Conservation (phyloP, 2,113 vertebrate species). For the Brachyistius frenatus region DNA sequence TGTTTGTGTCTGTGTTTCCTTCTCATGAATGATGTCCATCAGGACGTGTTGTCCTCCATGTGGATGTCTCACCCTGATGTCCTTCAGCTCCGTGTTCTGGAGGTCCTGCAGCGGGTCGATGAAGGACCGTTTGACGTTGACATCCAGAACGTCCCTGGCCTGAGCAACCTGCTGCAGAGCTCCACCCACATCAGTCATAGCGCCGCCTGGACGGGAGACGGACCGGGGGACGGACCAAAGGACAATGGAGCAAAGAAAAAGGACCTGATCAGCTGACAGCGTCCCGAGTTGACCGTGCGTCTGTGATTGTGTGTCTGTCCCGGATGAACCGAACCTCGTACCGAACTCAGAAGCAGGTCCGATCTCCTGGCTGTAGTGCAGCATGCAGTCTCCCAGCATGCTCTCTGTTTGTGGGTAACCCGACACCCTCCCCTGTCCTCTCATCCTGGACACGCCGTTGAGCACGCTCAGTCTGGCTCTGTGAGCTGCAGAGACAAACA, state of each 20-base stretch:
- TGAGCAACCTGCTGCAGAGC: slow-evolving; percentile 91
- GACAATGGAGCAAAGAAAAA: too few species aligned
- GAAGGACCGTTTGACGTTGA: slow-evolving; percentile 89
- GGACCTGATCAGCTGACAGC: too few species aligned
- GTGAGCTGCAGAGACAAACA: slow-evolving; percentile 83
- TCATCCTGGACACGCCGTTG: slow-evolving; percentile 91
- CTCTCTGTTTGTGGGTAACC: slow-evolving; percentile 93
- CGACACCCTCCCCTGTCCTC: slow-evolving; percentile 88
- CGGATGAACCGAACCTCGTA: slow-evolving; percentile 67
- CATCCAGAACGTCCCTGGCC: slow-evolving; percentile 89
- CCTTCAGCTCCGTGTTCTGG: slow-evolving; percentile 91
- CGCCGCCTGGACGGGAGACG: slow-evolving; percentile 78
- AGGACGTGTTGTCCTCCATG: too few species aligned
- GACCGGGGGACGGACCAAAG: too few species aligned
- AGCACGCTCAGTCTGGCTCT: slow-evolving; percentile 93
- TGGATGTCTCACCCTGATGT: slow-evolving; percentile 86
- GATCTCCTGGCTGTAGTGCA: slow-evolving; percentile 89
- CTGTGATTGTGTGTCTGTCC: too few species aligned
- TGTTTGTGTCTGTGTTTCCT: neutral
- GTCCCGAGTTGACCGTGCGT: too few species aligned
- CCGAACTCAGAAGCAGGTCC: slow-evolving; percentile 90
- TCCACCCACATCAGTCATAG: slow-evolving; percentile 88
- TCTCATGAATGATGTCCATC: too few species aligned
- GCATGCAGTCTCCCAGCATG: slow-evolving; percentile 92
- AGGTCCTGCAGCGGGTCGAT: slow-evolving; percentile 91